These are phyloP conservation scores for Paramuricea clavata DNA, from an alignment of 92 coral and sea anemone genomes.

Conservation along the genomic window DNA sequence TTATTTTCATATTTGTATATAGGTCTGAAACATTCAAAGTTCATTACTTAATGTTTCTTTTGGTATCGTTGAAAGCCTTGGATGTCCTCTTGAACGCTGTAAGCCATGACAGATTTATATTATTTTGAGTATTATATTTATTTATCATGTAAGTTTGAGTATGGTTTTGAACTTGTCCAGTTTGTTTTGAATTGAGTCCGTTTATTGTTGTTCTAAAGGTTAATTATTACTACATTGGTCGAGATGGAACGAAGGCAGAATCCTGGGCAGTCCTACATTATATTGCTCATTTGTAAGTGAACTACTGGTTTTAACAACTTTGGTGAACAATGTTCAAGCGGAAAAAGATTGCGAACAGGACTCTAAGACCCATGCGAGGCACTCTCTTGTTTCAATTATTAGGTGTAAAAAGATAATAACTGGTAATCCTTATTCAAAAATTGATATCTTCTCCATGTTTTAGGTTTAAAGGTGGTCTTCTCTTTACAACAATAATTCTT, in stretches of 20 bases:
- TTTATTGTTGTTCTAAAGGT: constrained; percentile 62
- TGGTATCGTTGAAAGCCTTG: constrained; percentile 86
- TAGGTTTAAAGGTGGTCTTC: constrained; percentile 94
- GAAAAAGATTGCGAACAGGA: too few relatives aligned
- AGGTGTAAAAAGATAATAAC: too few relatives aligned
- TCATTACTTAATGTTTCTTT: constrained; percentile 95
- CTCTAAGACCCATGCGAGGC: too few relatives aligned
- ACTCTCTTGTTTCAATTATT: too few relatives aligned
- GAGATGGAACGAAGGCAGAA: constrained; percentile 82
- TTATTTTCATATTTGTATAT: neutral
- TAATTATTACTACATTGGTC: constrained; percentile 86
- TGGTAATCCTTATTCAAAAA: neutral
- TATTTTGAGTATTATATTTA: too few relatives aligned
- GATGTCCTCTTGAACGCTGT: constrained; percentile 92
- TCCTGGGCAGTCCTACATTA: constrained; percentile 97
- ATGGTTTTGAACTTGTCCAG: too few relatives aligned
- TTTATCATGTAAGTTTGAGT: neutral
- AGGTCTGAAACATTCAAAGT: constrained; percentile 94
- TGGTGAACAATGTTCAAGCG: neutral
- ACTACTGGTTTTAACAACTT: neutral
- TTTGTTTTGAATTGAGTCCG: neutral
- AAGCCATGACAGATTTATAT: constrained; percentile 43
- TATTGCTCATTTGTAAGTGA: constrained; percentile 95
- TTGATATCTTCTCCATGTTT: neutral
- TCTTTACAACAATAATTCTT: constrained; percentile 93